Evolutionary conservation across 2,888 invertebrate genomes (phyloP).

Genomic region (Eucera pruinosa): DNA sequence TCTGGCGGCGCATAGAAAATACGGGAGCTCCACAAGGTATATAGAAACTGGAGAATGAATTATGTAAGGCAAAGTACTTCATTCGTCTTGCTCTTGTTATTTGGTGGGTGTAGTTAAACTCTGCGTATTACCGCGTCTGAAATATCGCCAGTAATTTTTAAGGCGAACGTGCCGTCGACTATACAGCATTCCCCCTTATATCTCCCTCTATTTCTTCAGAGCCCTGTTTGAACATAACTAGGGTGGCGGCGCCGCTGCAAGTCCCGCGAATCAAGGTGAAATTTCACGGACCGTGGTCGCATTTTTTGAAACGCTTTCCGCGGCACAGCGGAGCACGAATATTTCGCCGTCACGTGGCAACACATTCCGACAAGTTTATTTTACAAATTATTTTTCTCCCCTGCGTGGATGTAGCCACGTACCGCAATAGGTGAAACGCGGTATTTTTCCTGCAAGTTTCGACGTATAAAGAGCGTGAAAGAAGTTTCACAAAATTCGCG

Average conservation of each 20-base stretch:
- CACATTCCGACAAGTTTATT: slow-evolving; percentile 45
- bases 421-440: not conserved
- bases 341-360: slow-evolving; percentile 30
- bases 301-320: slow-evolving; percentile 38
- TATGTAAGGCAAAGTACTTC: slow-evolving; percentile 82
- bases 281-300: slow-evolving; percentile 47
- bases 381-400: slow-evolving; percentile 56
- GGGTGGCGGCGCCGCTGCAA: not conserved
- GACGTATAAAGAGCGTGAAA: slow-evolving; percentile 9
- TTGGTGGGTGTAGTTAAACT: slow-evolving; percentile 80
- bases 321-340: slow-evolving; percentile 29
- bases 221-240: slow-evolving; percentile 47
- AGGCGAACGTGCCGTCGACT: slow-evolving; percentile 75
- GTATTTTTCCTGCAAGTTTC: slow-evolving; percentile 25
- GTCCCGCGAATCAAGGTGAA: slow-evolving; percentile 44
- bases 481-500: not conserved
- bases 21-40: slow-evolving; percentile 58
- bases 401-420: not conserved
- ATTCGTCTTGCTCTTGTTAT: slow-evolving; percentile 82
- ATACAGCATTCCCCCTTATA: slow-evolving; percentile 42
- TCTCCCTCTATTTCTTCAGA: slow-evolving; percentile 43
- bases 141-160: slow-evolving; percentile 80
- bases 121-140: slow-evolving; percentile 78
- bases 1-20: slow-evolving; percentile 71
- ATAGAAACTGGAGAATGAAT: slow-evolving; percentile 78